These are phyloP conservation scores for Mirza zaza DNA, from an alignment of 2,113 vertebrate genomes.

Conservation along the genomic window DNA sequence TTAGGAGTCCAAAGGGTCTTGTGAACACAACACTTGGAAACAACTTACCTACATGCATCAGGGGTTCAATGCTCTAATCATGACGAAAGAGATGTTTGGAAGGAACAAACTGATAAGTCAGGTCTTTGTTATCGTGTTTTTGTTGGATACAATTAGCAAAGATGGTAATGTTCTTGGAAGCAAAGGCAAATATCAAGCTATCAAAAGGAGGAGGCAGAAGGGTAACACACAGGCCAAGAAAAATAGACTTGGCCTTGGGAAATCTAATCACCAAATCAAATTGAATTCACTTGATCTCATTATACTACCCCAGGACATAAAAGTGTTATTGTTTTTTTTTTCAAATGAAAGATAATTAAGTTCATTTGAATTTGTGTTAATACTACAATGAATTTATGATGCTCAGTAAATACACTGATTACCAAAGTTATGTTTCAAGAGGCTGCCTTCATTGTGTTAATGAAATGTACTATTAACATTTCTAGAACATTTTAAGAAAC, in stretches of 20 bases:
- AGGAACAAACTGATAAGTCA: not conserved
- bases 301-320: constrained; percentile 39
- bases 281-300: constrained; percentile 45
- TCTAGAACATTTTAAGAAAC: constrained; percentile 38
- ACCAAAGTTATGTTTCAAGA: constrained; percentile 3
- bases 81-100: not conserved
- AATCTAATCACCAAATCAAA: constrained; percentile 51
- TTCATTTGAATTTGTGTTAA: constrained; percentile 63
- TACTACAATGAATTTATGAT: constrained; percentile 60
- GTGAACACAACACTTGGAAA: not conserved
- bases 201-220: not conserved
- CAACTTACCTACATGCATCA: not conserved
- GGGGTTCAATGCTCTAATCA: not conserved
- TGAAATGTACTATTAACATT: constrained; percentile 49
- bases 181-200: not conserved
- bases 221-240: not conserved
- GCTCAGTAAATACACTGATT: constrained; percentile 43
- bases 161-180: not conserved
- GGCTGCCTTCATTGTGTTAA: constrained; percentile 45
- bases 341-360: constrained; percentile 55
- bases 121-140: not conserved
- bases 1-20: not conserved
- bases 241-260: constrained; percentile 18
- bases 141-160: not conserved
- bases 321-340: constrained; percentile 59